Evolutionary conservation across 2,113 vertebrate species (phyloP).

Genomic region (Marmota flaviventris): DNA sequence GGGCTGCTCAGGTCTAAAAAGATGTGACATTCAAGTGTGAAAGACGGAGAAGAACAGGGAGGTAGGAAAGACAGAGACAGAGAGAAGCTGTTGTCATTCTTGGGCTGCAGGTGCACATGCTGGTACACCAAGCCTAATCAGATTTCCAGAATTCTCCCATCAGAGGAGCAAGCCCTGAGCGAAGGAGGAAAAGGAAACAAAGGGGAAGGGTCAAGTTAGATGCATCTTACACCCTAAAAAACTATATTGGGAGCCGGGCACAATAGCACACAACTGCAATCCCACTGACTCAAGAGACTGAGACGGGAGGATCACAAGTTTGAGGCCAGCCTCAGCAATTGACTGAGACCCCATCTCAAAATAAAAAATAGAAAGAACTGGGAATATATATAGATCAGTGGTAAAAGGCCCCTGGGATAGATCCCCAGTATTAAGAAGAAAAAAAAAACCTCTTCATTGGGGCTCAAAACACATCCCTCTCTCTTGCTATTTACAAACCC

Average conservation of each 20-base stretch:
- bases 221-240: not conserved
- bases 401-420: no score
- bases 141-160: not conserved
- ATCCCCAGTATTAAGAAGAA: no score
- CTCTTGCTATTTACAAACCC: not conserved
- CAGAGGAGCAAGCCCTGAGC: not conserved
- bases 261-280: no score
- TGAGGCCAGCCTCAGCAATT: no score
- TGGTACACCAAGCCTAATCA: not conserved
- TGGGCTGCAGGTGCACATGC: fast-evolving
- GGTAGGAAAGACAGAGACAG: not conserved
- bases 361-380: no score
- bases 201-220: no score
- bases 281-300: no score
- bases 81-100: not conserved
- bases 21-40: not conserved
- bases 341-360: no score
- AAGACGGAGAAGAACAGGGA: not conserved
- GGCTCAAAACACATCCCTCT: not conserved
- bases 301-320: no score
- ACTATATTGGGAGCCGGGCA: no score
- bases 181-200: not conserved
- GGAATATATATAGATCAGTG: no score
- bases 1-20: not conserved
- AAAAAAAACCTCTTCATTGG: no score